Evolutionary conservation across 2,113 vertebrate species (phyloP), one percentile per base, ranked within the genome.

Genomic region (Apodemus sylvaticus): DNA sequence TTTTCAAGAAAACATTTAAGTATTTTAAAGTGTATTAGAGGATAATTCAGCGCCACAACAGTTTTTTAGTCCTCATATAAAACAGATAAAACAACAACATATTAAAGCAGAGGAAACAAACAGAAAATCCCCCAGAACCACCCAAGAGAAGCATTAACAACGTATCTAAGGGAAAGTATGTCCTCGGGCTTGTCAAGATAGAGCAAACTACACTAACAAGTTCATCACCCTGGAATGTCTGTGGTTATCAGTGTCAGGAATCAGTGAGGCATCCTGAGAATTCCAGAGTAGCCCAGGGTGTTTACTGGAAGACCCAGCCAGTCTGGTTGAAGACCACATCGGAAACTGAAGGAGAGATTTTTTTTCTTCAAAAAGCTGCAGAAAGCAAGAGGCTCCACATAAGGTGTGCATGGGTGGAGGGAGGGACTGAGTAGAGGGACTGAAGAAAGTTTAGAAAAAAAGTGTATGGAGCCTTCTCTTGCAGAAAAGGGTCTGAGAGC

Each of bases 61-160:
- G 58, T 31, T 83, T 76, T 86, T 93, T 66, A 70, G 13, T 81
- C 20, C 26, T 20, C 36, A 45, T 39, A 39, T 68, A 81, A 92
- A 77, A 81, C 45, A 93, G 86, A 86, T 34, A 88, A 90, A 88
- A 86, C 24, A 78, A 76, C 55, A 96, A 22, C 51, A 76, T 55
- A 79, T 55, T 53, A 77, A 82, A 95, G 11, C 42, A 51, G 42
- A 89, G 0, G 11, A 20, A 85, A 89, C 29, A 86, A 70, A 53
- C 66, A 86, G 45, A 87, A 70, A 88, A 73, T 36, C 45, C 48
- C 20, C 55, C 82, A 17, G 45, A 86, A 48, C 9, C 36, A 45
- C 31, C 66, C 83, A 48, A 42, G 17, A n/a, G n/a, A 42, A 89
- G 42, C 31, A 76, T 58, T 10, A 12, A 73, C 6, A 60, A 42